Base-by-base conservation (phyloP, 2,797 vertebrate species). In the Arnoldichthys spilopterus region DNA sequence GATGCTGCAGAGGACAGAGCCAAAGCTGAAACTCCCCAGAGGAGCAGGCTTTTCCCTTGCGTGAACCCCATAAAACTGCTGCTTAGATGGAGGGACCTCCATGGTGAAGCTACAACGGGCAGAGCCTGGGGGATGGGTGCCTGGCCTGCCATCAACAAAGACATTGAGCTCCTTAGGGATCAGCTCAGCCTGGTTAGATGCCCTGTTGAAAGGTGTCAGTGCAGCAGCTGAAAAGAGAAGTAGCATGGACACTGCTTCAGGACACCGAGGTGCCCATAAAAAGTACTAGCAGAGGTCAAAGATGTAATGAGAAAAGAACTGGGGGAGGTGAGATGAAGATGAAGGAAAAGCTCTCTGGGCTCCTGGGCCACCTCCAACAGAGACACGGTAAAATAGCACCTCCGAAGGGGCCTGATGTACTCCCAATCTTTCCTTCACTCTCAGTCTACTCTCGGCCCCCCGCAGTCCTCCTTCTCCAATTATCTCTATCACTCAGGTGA, bases 251-350 rank as follows among this genome's bases (percentile, higher is more conserved):
- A 79, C 40, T 43, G 78, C 78, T 74, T 40, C 40, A 74, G 71
- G 78, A 69, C 54, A 61, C 30, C n/a, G 43, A 49, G 13, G 43
- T 54, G 34, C 54, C 66, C 78, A 74, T 67, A 79, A 79, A 79
- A 79, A 74, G 71, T 56, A 74, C 71, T 49, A 51, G 71, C 64
- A 68, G 53, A 74, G 72, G 78, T 79, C 78, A 79, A 79, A 74
- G 64, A 69, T 67, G 58, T 79, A 74, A 79, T 79, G 72, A 79
- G 78, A 74, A 74, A 51, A 69, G 72, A 79, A 74, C 64, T 74
- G 43, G 63, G 53, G 43, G 59, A 73, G 62, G 77, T 73, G 61
- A 74, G 71, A 74, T 53, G 78, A 64, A 79, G 66, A 74, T 79
- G 63, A 79, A 79, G 54, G 30, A 43, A 62, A 28, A 15, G 24